A percentile compares a stretch with the other conserved stretches of the same genome.
phyloP scores from a whole-genome alignment of 2,888 invertebrate species.

The Caenorhabditis becei region DNA sequence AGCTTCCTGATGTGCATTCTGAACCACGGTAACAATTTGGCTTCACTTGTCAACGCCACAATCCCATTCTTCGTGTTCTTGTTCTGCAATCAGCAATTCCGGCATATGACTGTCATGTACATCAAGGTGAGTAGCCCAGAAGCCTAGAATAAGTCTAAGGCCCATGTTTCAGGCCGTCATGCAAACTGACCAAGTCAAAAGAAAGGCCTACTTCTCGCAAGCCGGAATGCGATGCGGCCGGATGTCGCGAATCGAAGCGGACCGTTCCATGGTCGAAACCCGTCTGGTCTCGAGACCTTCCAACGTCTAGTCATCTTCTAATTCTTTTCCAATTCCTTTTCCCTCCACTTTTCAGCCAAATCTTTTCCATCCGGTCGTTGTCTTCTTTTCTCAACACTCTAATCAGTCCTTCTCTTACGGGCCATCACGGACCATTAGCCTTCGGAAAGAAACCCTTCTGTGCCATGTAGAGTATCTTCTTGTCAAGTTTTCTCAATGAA shows the following conservation, averaged over 20 bases:
- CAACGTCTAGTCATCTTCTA: constrained; percentile 54
- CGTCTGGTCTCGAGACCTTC: constrained; percentile 67
- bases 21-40: constrained; percentile 76
- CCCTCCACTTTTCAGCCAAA: not conserved
- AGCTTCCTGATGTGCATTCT: constrained; percentile 72
- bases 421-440: constrained; percentile 15
- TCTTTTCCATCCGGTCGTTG: constrained; percentile 11
- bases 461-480: not conserved
- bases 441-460: not conserved
- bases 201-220: constrained; percentile 65
- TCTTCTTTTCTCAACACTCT: constrained; percentile 3
- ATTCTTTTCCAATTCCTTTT: not conserved
- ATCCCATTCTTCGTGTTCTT: constrained; percentile 80
- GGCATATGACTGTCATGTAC: constrained; percentile 77
- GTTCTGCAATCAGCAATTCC: constrained; percentile 76
- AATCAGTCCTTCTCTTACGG: constrained; percentile 19
- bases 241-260: constrained; percentile 67
- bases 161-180: constrained; percentile 56
- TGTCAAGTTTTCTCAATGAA: constrained; percentile 8
- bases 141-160: not conserved
- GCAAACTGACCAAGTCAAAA: constrained; percentile 59
- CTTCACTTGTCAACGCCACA: constrained; percentile 78
- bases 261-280: constrained; percentile 69
- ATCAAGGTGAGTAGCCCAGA: constrained; percentile 63
- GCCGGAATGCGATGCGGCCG: constrained; percentile 68